A percentile compares a stretch with the other conserved stretches of the same genome.
These are phyloP conservation scores for Trematomus loennbergii DNA, from an alignment of 2,113 vertebrate species.

Conservation along the genomic window DNA sequence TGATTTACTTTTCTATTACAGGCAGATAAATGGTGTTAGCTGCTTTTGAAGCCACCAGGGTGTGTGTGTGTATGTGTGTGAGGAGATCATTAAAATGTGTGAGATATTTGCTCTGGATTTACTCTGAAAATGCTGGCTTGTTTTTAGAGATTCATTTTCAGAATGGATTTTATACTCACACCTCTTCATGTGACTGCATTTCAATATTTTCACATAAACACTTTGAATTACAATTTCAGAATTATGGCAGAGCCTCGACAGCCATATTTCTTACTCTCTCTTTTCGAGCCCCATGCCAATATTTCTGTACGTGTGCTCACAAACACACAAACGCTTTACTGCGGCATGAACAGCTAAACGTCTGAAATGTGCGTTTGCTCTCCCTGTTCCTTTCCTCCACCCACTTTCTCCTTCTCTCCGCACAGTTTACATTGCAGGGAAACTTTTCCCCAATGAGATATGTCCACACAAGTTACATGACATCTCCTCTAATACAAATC, in stretches of 20 bases:
- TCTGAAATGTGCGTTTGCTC: background rate
- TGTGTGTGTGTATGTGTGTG: background rate
- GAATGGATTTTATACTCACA: conserved; percentile 33
- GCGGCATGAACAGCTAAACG: background rate
- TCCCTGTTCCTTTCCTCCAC: background rate
- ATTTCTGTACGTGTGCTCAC: background rate
- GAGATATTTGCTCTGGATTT: conserved; percentile 64
- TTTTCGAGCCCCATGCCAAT: conserved; percentile 1
- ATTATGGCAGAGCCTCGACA: conserved; percentile 57
- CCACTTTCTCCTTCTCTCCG: conserved; percentile 8
- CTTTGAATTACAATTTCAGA: conserved; percentile 61
- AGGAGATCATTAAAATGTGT: conserved; percentile 59
- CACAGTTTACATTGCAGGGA: conserved; percentile 17
- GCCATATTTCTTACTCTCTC: conserved; percentile 21
- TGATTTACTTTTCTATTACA: conserved; percentile 62
- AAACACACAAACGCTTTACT: background rate
- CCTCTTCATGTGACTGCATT: conserved; percentile 52
- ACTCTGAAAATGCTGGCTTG: conserved; percentile 40
- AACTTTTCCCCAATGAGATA: conserved; percentile 51
- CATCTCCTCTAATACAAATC: conserved; percentile 49
- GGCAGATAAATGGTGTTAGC: conserved; percentile 41
- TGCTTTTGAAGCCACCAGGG: conserved; percentile 36
- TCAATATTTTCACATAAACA: conserved; percentile 57
- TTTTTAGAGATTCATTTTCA: conserved; percentile 54
- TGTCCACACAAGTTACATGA: conserved; percentile 37